phyloP scores from a whole-genome alignment of 2,888 invertebrate genomes.

The Mactromeris polynyma region DNA sequence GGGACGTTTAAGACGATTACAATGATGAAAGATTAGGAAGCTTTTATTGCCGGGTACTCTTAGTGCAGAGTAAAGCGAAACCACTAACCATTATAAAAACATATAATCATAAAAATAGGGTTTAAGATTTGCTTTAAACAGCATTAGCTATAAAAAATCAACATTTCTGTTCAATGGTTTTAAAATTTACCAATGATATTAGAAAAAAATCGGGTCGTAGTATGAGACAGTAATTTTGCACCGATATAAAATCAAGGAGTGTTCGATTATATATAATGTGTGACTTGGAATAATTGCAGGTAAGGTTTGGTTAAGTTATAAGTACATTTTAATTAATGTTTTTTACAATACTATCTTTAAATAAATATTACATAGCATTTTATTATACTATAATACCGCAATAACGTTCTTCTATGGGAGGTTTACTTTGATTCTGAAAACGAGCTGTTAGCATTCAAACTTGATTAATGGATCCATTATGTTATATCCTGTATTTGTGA shows the following conservation, averaged over 20 bases:
- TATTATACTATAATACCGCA: not conserved
- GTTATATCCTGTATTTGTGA: not conserved
- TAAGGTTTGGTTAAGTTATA: not conserved
- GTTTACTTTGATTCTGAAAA: not conserved
- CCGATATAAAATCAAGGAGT: not conserved
- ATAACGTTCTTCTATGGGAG: not conserved
- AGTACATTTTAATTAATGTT: conserved; percentile 2
- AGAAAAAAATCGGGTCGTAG: not conserved
- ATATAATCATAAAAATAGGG: conserved; percentile 27
- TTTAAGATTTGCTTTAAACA: conserved; percentile 25
- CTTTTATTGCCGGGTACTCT: not conserved
- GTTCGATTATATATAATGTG: not conserved
- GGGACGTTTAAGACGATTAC: conserved; percentile 16
- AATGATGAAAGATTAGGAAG: conserved; percentile 1
- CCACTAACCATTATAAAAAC: conserved; percentile 24
- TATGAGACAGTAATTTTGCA: not conserved
- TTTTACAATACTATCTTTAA: not conserved
- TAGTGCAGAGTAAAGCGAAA: conserved; percentile 30
- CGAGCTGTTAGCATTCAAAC: not conserved
- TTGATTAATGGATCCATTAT: not conserved
- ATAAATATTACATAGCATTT: not conserved
- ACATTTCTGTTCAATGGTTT: conserved; percentile 12
- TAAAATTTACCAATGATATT: not conserved
- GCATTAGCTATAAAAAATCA: conserved; percentile 10
- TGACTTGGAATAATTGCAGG: not conserved